phyloP scores from a whole-genome alignment of 2,888 invertebrate genomes.

The Poecilobothrus nobilitatus region DNA sequence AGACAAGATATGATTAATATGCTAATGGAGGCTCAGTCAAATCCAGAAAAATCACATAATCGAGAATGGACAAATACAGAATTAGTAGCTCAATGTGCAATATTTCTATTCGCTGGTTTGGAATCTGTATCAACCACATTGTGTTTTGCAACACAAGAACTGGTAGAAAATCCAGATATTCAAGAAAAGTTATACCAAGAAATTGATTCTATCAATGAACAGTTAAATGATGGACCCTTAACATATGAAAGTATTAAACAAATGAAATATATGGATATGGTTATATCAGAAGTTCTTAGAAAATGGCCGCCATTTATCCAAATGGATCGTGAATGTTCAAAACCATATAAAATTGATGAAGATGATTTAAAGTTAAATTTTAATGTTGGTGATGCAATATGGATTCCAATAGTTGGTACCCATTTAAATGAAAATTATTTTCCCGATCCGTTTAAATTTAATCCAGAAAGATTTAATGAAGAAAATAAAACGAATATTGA shows the following conservation, averaged over 20 bases:
- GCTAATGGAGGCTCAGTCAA: slow-evolving; percentile 43
- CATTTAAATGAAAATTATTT: slow-evolving; percentile 47
- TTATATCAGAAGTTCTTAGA: slow-evolving; percentile 47
- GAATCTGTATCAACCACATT: slow-evolving; percentile 44
- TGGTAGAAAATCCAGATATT: slow-evolving; percentile 51
- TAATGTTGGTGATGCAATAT: slow-evolving; percentile 30
- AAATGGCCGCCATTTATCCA: slow-evolving; percentile 47
- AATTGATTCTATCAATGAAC: slow-evolving; percentile 45
- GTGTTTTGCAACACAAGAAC: slow-evolving; percentile 49
- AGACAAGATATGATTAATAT: slow-evolving; percentile 51
- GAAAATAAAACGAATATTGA: slow-evolving; percentile 48
- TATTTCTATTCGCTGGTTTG: slow-evolving; percentile 52
- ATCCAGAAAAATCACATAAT: slow-evolving; percentile 9
- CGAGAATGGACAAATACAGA: slow-evolving; percentile 46
- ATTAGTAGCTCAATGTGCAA: slow-evolving; percentile 50
- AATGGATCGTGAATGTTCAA: slow-evolving; percentile 48
- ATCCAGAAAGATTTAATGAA: slow-evolving; percentile 50
- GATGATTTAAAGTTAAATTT: slow-evolving; percentile 30
- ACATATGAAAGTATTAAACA: slow-evolving; percentile 49
- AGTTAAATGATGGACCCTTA: slow-evolving; percentile 44
- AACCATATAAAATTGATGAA: slow-evolving; percentile 43
- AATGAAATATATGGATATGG: slow-evolving; percentile 53
- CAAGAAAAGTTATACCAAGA: slow-evolving; percentile 50
- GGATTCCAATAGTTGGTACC: slow-evolving; percentile 39
- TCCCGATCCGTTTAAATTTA: slow-evolving; percentile 47